phyloP scores from a whole-genome alignment of 2,797 vertebrate genomes.

The Ctenosaura bakeri region DNA sequence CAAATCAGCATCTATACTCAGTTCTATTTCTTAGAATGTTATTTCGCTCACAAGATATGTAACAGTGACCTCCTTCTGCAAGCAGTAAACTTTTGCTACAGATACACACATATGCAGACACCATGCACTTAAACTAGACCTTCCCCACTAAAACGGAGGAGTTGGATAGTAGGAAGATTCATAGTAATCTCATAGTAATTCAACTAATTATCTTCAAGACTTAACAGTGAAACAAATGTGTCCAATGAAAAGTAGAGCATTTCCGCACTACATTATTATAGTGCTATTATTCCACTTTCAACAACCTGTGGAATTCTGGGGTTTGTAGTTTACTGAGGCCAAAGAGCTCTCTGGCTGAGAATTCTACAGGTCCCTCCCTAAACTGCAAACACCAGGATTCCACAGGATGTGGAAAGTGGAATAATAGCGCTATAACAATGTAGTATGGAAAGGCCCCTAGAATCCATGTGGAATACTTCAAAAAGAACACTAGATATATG shows the following conservation, averaged over 20 bases:
- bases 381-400: too few relatives aligned
- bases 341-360: too few relatives aligned
- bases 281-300: too few relatives aligned
- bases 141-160: not conserved
- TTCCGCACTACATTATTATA: too few relatives aligned
- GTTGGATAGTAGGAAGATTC: not conserved
- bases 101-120: slow-evolving; percentile 42
- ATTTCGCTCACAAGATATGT: slow-evolving; percentile 58
- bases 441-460: too few relatives aligned
- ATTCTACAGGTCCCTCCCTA: too few relatives aligned
- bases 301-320: too few relatives aligned
- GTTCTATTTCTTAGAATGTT: slow-evolving; percentile 47
- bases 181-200: slow-evolving; percentile 43
- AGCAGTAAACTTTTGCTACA: slow-evolving; percentile 50
- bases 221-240: slow-evolving; percentile 33
- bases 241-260: not conserved
- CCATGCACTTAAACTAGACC: slow-evolving; percentile 59
- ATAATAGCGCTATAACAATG: too few relatives aligned
- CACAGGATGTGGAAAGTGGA: too few relatives aligned
- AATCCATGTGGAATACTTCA: slow-evolving; percentile 1
- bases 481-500: not conserved
- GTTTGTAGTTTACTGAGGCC: too few relatives aligned
- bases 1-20: slow-evolving; percentile 45
- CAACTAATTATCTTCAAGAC: slow-evolving; percentile 37
- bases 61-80: slow-evolving; percentile 58